These are phyloP conservation scores for Celastrina argiolus DNA, from an alignment of 2,888 invertebrate species.

Conservation along the genomic window DNA sequence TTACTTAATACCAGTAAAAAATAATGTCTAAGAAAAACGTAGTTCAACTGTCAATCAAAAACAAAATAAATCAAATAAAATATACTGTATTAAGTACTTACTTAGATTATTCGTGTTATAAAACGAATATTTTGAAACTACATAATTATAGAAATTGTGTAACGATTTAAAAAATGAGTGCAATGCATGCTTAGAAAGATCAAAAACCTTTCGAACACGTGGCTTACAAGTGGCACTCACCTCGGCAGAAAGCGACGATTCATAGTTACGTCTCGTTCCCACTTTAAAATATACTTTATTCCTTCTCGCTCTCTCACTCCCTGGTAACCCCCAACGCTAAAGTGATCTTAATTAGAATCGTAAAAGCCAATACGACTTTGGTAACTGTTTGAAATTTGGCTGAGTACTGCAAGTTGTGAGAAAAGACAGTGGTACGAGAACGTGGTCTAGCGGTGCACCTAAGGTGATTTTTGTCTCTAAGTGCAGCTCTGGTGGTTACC, in stretches of 20 bases:
- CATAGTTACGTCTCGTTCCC: constrained; percentile 73
- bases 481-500: constrained; percentile 45
- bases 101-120: too few species aligned
- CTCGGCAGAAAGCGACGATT: constrained; percentile 62
- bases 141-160: not conserved
- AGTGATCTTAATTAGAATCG: constrained; percentile 28
- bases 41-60: too few species aligned
- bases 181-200: constrained; percentile 16
- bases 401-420: not conserved
- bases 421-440: constrained; percentile 23
- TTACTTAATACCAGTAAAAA: too few species aligned
- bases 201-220: constrained; percentile 56
- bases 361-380: constrained; percentile 3
- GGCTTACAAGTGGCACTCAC: constrained; percentile 69
- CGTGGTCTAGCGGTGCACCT: constrained; percentile 28
- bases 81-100: too few species aligned
- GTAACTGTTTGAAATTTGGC: not conserved
- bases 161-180: constrained; percentile 1
- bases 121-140: not conserved
- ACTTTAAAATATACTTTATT: constrained; percentile 61
- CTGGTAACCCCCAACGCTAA: constrained; percentile 43
- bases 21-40: too few species aligned
- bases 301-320: constrained; percentile 73
- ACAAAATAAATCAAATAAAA: too few species aligned
- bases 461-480: constrained; percentile 22